Conservation (phyloP, 2,888 invertebrate species). For the Caenorhabditis zanzibari region DNA sequence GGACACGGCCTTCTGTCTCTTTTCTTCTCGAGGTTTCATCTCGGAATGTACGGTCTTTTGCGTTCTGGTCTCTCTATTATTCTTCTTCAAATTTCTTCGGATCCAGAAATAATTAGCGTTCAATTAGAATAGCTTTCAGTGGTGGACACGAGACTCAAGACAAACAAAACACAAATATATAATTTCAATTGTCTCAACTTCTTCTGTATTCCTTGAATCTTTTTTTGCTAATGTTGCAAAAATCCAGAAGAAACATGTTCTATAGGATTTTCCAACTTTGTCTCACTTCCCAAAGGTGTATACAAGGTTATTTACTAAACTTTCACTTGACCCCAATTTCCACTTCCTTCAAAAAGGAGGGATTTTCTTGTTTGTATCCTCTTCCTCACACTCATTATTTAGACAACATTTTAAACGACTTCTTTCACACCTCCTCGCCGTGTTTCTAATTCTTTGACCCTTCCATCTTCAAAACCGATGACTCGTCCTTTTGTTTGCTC, state of each 20-base stretch:
- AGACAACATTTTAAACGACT: conserved; percentile 36
- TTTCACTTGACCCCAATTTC: conserved; percentile 60
- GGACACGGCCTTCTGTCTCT: conserved; percentile 25
- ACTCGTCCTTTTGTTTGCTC: conserved; percentile 50
- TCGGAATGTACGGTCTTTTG: conserved; percentile 31
- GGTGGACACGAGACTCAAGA: conserved; percentile 11
- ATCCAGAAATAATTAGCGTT: conserved; percentile 41
- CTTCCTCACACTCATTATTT: conserved; percentile 17
- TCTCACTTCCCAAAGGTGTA: conserved; percentile 7
- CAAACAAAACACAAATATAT: conserved; percentile 2
- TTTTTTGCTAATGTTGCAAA: background rate
- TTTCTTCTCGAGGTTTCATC: conserved; percentile 53
- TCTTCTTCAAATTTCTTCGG: conserved; percentile 21
- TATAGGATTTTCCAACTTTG: conserved; percentile 3
- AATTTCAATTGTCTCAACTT: background rate
- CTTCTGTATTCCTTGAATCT: background rate
- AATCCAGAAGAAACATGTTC: background rate
- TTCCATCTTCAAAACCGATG: conserved; percentile 1
- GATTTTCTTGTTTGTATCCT: conserved; percentile 28
- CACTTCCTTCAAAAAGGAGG: conserved; percentile 46
- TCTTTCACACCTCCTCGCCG: conserved; percentile 23
- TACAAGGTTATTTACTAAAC: conserved; percentile 59
- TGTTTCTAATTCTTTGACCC: conserved; percentile 23
- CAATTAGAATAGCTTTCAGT: conserved; percentile 26
- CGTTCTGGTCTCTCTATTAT: conserved; percentile 18